A percentile compares a stretch with the other conserved stretches of the same genome.
phyloP scores from a whole-genome alignment of 2,888 invertebrate genomes.

The Nudaria mundana region DNA sequence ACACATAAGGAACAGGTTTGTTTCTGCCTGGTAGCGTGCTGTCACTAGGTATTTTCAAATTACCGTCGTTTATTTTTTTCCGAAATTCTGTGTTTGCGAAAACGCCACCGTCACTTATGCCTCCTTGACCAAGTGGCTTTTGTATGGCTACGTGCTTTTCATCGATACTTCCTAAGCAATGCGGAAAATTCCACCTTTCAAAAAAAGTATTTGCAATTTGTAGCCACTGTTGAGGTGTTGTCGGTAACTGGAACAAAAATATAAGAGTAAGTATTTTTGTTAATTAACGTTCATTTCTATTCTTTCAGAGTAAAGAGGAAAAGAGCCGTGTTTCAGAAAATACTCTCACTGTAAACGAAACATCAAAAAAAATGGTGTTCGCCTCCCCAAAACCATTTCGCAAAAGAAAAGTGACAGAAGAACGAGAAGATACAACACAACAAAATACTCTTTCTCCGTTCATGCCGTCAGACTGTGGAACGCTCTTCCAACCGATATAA shows the following conservation, averaged over 20 bases:
- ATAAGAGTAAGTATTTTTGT: conserved; percentile 9
- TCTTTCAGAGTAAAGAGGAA: conserved; percentile 23
- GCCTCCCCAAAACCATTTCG: conserved; percentile 24
- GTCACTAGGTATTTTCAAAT: conserved; percentile 15
- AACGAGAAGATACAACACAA: conserved; percentile 24
- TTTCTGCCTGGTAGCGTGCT: conserved; percentile 15
- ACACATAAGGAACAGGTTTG: conserved; percentile 21
- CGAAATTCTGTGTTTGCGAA: conserved; percentile 15
- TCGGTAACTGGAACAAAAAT: conserved; percentile 7
- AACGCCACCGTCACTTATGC: conserved; percentile 25
- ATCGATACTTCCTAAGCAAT: conserved; percentile 16
- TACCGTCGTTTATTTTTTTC: conserved; percentile 13
- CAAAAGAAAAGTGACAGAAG: too few relatives aligned
- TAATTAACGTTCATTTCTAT: conserved; percentile 23
- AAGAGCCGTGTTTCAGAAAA: conserved; percentile 18
- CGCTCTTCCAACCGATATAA: too few relatives aligned
- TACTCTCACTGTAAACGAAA: too few relatives aligned
- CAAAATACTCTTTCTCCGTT: too few relatives aligned
- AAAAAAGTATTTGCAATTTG: conserved; percentile 8
- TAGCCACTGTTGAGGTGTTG: conserved; percentile 20
- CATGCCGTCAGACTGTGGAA: too few relatives aligned
- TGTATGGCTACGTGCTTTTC: conserved; percentile 20
- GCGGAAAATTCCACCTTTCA: conserved; percentile 16
- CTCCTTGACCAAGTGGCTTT: conserved; percentile 21
- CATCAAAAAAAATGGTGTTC: conserved; percentile 12